Conservation (phyloP, 2,888 invertebrate species). For the Torymus tubicola region DNA sequence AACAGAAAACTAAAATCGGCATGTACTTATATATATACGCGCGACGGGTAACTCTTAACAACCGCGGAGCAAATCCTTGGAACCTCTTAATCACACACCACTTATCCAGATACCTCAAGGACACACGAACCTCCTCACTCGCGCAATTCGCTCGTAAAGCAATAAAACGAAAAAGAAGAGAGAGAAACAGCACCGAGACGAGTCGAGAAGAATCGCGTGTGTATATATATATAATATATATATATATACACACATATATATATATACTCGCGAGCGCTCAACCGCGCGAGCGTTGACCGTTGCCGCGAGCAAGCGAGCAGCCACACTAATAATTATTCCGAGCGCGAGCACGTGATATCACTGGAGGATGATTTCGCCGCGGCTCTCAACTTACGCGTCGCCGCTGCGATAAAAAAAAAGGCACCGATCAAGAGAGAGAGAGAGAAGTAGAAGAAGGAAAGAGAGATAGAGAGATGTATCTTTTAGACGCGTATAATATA, state of each 20-base stretch:
- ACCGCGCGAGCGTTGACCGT: slow-evolving; percentile 52
- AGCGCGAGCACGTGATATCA: slow-evolving; percentile 52
- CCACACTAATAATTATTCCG: slow-evolving; percentile 49
- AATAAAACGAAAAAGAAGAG: not conserved
- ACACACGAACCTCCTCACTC: too few relatives aligned
- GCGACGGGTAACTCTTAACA: too few relatives aligned
- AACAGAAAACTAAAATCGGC: too few relatives aligned
- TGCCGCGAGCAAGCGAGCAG: slow-evolving; percentile 24
- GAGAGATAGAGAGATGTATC: slow-evolving; percentile 4
- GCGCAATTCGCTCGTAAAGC: not conserved
- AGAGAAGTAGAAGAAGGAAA: not conserved
- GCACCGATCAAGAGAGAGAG: not conserved
- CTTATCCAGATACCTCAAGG: too few relatives aligned
- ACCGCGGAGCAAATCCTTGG: too few relatives aligned
- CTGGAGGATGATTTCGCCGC: slow-evolving; percentile 35
- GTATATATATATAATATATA: too few relatives aligned
- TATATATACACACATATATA: too few relatives aligned
- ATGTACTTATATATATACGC: too few relatives aligned
- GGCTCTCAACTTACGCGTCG: slow-evolving; percentile 5
- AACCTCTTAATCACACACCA: too few relatives aligned
- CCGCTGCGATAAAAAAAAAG: slow-evolving; percentile 37
- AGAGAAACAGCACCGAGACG: not conserved
- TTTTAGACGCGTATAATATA: not conserved
- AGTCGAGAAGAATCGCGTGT: too few relatives aligned
- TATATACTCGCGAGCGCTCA: slow-evolving; percentile 22